A percentile compares a stretch with the other conserved stretches of the same genome.
phyloP scores from a whole-genome alignment of 1,140 invertebrate genomes.

The Danaus melanippus region DNA sequence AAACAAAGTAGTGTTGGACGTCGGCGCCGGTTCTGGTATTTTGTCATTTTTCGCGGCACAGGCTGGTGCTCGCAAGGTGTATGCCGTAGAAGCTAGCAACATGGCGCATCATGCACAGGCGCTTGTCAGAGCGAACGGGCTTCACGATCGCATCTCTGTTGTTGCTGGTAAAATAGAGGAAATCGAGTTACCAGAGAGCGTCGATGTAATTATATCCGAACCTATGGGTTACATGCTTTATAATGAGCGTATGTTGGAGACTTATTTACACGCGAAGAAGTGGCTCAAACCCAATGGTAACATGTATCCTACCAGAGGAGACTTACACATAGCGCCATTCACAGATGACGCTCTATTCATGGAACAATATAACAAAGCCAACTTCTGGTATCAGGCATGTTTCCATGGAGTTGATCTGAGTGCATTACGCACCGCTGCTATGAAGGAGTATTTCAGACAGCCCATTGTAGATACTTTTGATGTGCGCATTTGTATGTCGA shows the following conservation, averaged over 20 bases:
- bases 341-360: slow-evolving; percentile 98
- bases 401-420: slow-evolving; percentile 99
- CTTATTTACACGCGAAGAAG: slow-evolving; percentile 98
- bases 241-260: slow-evolving; percentile 99
- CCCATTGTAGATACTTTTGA: slow-evolving; percentile 99
- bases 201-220: slow-evolving; percentile 98
- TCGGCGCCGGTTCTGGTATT: slow-evolving; percentile 97
- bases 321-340: slow-evolving; percentile 98
- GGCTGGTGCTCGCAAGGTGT: slow-evolving; percentile 96
- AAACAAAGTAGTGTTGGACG: slow-evolving; percentile 95
- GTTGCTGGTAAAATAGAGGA: slow-evolving; percentile 99
- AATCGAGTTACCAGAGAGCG: slow-evolving; percentile 93
- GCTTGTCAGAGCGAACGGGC: slow-evolving; percentile 92
- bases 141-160: slow-evolving; percentile 89
- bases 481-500: slow-evolving; percentile 96
- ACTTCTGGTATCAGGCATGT: slow-evolving; percentile 98
- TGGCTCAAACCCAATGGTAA: slow-evolving; percentile 93
- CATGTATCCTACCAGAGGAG: slow-evolving; percentile 98
- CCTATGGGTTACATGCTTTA: slow-evolving; percentile 99
- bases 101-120: slow-evolving; percentile 98
- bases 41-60: slow-evolving; percentile 98
- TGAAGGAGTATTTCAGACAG: slow-evolving; percentile 98
- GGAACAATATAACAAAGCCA: slow-evolving; percentile 98
- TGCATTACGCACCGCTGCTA: slow-evolving; percentile 86
- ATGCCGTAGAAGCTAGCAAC: slow-evolving; percentile 98